Percentiles rank a stretch among this genome's conserved stretches.
phyloP scores from a whole-genome alignment of 1,140 invertebrate genomes.

The Ceratosolen solmsi region DNA sequence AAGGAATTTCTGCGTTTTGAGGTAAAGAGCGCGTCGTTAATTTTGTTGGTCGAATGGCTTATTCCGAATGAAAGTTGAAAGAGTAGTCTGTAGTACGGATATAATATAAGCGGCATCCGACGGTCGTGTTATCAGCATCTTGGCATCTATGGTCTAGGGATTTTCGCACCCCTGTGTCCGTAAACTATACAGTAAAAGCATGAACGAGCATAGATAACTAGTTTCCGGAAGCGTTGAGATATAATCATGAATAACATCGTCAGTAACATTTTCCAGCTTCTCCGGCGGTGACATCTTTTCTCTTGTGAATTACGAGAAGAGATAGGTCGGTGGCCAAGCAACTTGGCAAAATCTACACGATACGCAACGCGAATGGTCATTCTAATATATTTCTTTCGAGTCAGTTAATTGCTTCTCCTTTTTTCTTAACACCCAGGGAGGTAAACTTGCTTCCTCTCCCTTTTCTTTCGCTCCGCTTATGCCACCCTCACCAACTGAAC shows the following conservation, averaged over 20 bases:
- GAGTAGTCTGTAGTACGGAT: background rate
- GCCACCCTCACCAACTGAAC: background rate
- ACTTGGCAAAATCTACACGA: background rate
- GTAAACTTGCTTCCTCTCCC: constrained; percentile 32
- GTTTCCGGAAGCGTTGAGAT: constrained; percentile 71
- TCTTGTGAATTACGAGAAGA: constrained; percentile 40
- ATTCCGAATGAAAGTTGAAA: constrained; percentile 41
- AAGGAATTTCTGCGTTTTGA: constrained; percentile 36
- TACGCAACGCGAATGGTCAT: constrained; percentile 39
- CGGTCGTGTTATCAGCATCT: background rate
- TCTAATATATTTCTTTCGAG: constrained; percentile 62
- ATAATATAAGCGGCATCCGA: background rate
- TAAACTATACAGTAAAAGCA: constrained; percentile 15
- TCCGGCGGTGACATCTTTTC: constrained; percentile 27
- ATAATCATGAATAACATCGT: constrained; percentile 53
- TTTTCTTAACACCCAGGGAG: constrained; percentile 55
- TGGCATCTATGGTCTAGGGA: constrained; percentile 5
- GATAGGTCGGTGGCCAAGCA: background rate
- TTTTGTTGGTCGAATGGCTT: constrained; percentile 48
- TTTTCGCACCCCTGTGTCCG: constrained; percentile 34
- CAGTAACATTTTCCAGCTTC: constrained; percentile 10
- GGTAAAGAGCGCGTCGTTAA: constrained; percentile 34
- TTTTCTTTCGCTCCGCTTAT: background rate
- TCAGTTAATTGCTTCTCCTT: constrained; percentile 63
- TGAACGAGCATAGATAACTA: constrained; percentile 63